These are phyloP conservation scores for Spilosoma lubricipeda DNA, from an alignment of 2,888 invertebrate species.

Conservation along the genomic window DNA sequence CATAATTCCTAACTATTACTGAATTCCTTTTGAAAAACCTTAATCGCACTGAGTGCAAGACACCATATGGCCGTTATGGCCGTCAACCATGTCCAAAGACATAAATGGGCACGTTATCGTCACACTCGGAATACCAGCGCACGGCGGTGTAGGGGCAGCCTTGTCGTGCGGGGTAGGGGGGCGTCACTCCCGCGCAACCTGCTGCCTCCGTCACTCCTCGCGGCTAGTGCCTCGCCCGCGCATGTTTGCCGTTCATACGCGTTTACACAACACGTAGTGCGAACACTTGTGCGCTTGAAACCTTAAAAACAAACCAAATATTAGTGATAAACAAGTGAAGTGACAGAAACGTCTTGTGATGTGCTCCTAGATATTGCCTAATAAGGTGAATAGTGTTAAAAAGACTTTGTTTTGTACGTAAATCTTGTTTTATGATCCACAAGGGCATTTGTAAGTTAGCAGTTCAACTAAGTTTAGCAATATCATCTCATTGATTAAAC, in stretches of 20 bases:
- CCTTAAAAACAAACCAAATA: constrained; percentile 58
- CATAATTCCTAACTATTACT: constrained; percentile 70
- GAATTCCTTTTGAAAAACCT: constrained; percentile 71
- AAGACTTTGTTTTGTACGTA: constrained; percentile 44
- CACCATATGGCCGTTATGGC: constrained; percentile 82
- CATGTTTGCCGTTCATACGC: constrained; percentile 66
- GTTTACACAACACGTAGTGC: constrained; percentile 44
- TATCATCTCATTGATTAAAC: constrained; percentile 53
- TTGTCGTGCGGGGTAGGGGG: constrained; percentile 58
- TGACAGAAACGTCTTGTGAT: constrained; percentile 69
- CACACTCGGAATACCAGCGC: constrained; percentile 80
- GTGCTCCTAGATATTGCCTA: constrained; percentile 58
- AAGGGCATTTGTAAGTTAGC: constrained; percentile 70
- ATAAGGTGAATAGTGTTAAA: constrained; percentile 66
- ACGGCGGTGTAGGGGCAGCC: constrained; percentile 64
- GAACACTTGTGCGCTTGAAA: constrained; percentile 50
- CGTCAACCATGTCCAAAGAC: constrained; percentile 84
- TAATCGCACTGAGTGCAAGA: constrained; percentile 70
- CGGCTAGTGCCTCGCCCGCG: constrained; percentile 75
- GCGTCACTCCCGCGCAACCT: constrained; percentile 75
- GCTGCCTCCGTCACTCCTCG: constrained; percentile 73
- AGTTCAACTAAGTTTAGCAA: constrained; percentile 46
- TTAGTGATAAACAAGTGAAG: constrained; percentile 63
- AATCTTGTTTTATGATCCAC: constrained; percentile 53
- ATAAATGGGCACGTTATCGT: constrained; percentile 85